Conservation (phyloP, 2,888 invertebrate species). For the Dryococelus australis region DNA sequence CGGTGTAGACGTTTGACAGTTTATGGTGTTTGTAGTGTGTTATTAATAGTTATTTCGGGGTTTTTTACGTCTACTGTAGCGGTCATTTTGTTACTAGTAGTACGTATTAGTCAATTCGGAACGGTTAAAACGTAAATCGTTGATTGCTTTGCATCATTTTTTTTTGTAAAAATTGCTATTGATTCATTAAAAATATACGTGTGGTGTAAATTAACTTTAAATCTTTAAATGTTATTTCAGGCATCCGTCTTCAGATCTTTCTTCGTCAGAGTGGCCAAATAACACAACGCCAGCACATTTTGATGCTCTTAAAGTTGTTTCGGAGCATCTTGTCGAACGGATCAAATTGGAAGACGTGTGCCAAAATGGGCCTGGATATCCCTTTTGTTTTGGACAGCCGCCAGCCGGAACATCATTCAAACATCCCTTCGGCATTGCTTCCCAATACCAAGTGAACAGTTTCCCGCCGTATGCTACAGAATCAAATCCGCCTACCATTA, state of each 20-base stretch:
- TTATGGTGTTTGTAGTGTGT: not conserved
- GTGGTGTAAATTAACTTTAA: not conserved
- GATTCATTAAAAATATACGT: constrained; percentile 35
- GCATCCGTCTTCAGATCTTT: constrained; percentile 27
- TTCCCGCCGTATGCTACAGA: constrained; percentile 32
- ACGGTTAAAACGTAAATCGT: not conserved
- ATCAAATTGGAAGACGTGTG: constrained; percentile 46
- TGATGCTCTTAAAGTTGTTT: constrained; percentile 46
- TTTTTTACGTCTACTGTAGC: constrained; percentile 26
- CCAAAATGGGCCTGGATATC: constrained; percentile 40
- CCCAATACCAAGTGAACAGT: constrained; percentile 39
- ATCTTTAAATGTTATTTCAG: constrained; percentile 31
- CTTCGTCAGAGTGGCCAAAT: constrained; percentile 38
- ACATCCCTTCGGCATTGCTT: constrained; percentile 38
- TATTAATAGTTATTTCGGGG: not conserved
- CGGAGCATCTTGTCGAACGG: constrained; percentile 46
- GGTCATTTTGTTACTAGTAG: not conserved
- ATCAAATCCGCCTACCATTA: not conserved
- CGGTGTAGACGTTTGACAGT: not conserved
- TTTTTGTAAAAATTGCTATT: constrained; percentile 29
- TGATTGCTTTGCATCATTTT: constrained; percentile 3
- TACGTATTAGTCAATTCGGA: not conserved
- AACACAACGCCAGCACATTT: constrained; percentile 43
- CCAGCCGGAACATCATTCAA: constrained; percentile 32
- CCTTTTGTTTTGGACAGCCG: constrained; percentile 39